Evolutionary conservation across 2,888 invertebrate species (phyloP).

Genomic region (Drosophila meridiana): DNA sequence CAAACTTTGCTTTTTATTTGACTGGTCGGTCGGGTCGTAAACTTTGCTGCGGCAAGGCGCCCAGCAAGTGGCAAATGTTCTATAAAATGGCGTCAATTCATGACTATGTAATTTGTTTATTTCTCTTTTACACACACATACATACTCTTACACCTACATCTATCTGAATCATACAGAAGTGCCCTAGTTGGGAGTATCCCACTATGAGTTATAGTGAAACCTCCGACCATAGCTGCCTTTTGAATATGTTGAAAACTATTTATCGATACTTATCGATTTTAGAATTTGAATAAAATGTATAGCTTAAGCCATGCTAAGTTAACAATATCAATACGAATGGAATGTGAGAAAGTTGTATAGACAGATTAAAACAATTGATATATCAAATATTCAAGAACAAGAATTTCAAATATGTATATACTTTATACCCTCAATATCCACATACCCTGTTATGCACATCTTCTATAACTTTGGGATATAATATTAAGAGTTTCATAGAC

Average conservation of each 20-base stretch:
- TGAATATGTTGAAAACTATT: too few species aligned
- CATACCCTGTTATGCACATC: background rate
- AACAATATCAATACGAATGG: too few species aligned
- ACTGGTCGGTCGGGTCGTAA: constrained; percentile 35
- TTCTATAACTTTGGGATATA: background rate
- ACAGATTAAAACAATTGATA: too few species aligned
- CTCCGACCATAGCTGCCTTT: background rate
- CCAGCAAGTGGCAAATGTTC: constrained; percentile 15
- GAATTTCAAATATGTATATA: too few species aligned
- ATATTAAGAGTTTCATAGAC: background rate
- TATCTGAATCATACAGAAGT: background rate
- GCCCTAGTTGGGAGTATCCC: background rate
- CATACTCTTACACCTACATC: background rate
- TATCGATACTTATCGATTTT: background rate
- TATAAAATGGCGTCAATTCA: constrained; percentile 16
- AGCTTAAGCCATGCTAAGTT: too few species aligned
- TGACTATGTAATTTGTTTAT: constrained; percentile 19
- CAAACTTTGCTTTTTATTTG: constrained; percentile 58
- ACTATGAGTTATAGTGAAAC: background rate
- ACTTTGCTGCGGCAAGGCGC: constrained; percentile 25
- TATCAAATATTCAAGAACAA: too few species aligned
- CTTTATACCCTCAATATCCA: background rate
- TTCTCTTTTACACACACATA: background rate
- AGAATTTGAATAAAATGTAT: too few species aligned
- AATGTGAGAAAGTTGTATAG: too few species aligned